Percentiles rank a stretch among this genome's conserved stretches.
Evolutionary conservation across 2,888 invertebrate species (phyloP).

Genomic region (Drosophila mulleri): DNA sequence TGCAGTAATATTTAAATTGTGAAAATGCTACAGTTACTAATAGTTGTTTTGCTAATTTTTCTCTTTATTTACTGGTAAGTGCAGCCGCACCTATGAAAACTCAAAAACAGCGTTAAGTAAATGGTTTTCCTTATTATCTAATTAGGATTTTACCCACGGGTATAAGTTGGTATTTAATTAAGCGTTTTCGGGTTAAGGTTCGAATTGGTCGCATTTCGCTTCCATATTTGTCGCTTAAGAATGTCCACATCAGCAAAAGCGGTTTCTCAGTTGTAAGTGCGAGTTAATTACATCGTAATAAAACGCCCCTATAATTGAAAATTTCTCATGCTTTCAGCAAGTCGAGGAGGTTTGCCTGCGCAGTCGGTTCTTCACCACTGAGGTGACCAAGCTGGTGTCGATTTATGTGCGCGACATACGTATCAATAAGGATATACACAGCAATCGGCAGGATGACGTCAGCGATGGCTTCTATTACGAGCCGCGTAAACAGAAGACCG

Average conservation of each 20-base stretch:
- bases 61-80: slow-evolving; percentile 82
- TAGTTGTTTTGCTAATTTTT: slow-evolving; percentile 70
- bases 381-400: slow-evolving; percentile 93
- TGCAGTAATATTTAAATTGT: slow-evolving; percentile 29
- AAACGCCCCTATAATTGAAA: slow-evolving; percentile 12
- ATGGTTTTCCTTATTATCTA: slow-evolving; percentile 14
- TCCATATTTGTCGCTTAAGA: slow-evolving; percentile 90
- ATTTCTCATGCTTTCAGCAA: slow-evolving; percentile 86
- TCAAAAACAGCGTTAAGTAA: slow-evolving; percentile 16
- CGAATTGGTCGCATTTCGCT: slow-evolving; percentile 93
- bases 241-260: slow-evolving; percentile 92
- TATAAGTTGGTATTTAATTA: slow-evolving; percentile 92
- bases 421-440: slow-evolving; percentile 91
- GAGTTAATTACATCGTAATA: slow-evolving; percentile 15
- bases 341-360: slow-evolving; percentile 93
- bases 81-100: slow-evolving; percentile 7
- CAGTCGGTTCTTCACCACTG: slow-evolving; percentile 95
- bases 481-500: slow-evolving; percentile 75
- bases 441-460: slow-evolving; percentile 64
- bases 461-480: slow-evolving; percentile 80
- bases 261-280: slow-evolving; percentile 90
- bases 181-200: slow-evolving; percentile 91
- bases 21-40: slow-evolving; percentile 79
- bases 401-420: slow-evolving; percentile 93
- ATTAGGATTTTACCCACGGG: slow-evolving; percentile 91